Evolutionary conservation across 2,113 vertebrate species (phyloP).

Genomic region (Tapirus terrestris): DNA sequence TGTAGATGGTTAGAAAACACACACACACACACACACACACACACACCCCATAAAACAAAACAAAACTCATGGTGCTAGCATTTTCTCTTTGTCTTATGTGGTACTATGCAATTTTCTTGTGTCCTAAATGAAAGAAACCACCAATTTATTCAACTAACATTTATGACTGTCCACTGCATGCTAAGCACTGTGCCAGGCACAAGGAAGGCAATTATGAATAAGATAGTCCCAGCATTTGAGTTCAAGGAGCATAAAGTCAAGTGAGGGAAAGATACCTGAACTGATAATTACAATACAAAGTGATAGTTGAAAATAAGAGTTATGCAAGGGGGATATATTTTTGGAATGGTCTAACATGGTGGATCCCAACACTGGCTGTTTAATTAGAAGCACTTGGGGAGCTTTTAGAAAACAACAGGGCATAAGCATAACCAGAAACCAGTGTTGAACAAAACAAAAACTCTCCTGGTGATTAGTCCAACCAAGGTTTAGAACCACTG

Average conservation of each 20-base stretch:
- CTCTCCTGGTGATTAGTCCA: not conserved
- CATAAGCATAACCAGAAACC: not conserved
- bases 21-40: too few relatives aligned
- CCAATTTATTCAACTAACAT: not conserved
- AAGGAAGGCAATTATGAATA: not conserved
- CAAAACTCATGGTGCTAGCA: not conserved
- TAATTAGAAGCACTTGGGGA: not conserved
- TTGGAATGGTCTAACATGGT: not conserved
- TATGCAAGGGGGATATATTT: not conserved
- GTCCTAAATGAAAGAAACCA: slow-evolving; percentile 45
- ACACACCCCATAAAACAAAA: not conserved
- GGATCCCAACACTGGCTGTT: not conserved
- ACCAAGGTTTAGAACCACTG: not conserved
- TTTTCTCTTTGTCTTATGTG: not conserved
- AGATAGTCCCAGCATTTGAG: not conserved
- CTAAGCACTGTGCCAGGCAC: not conserved
- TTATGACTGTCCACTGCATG: not conserved
- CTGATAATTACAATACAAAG: not conserved
- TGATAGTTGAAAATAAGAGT: not conserved
- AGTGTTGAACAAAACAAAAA: not conserved
- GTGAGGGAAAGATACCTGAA: not conserved
- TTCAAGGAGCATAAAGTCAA: not conserved
- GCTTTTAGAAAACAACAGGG: not conserved
- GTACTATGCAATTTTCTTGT: not conserved
- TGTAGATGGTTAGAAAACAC: not conserved